Conservation (phyloP, 2,797 vertebrate genomes). For the Chiroxiphia lanceolata region DNA sequence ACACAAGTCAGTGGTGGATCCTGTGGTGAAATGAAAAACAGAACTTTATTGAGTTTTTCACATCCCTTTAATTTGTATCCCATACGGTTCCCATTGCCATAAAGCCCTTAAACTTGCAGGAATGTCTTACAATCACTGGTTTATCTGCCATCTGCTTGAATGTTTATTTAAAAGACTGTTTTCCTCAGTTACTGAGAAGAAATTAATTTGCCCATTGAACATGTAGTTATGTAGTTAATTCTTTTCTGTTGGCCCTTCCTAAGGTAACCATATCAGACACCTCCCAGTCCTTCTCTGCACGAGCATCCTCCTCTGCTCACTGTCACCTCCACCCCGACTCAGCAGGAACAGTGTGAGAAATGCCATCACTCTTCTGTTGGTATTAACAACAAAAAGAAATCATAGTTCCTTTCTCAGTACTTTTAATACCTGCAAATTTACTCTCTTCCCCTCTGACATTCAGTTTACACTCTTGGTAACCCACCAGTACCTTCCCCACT, state of each 20-base stretch:
- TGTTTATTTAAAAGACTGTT: neutral
- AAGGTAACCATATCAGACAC: neutral
- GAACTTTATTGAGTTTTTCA: neutral
- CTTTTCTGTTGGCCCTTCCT: neutral
- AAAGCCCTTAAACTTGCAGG: neutral
- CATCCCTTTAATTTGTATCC: neutral
- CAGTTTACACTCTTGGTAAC: neutral
- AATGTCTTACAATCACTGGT: neutral
- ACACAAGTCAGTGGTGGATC: neutral
- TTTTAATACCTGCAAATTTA: neutral
- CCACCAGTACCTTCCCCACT: neutral
- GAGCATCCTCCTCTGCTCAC: neutral
- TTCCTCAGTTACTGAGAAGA: neutral
- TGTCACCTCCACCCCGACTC: neutral
- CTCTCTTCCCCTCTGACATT: neutral
- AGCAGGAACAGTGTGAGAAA: neutral
- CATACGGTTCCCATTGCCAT: neutral
- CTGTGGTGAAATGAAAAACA: neutral
- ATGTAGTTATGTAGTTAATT: neutral
- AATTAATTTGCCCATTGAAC: neutral
- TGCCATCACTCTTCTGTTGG: neutral
- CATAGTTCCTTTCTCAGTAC: neutral
- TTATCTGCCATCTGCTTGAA: neutral
- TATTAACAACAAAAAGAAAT: neutral
- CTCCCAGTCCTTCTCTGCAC: neutral